Conservation (phyloP, 1,140 invertebrate species). For the Aphis gossypii region DNA sequence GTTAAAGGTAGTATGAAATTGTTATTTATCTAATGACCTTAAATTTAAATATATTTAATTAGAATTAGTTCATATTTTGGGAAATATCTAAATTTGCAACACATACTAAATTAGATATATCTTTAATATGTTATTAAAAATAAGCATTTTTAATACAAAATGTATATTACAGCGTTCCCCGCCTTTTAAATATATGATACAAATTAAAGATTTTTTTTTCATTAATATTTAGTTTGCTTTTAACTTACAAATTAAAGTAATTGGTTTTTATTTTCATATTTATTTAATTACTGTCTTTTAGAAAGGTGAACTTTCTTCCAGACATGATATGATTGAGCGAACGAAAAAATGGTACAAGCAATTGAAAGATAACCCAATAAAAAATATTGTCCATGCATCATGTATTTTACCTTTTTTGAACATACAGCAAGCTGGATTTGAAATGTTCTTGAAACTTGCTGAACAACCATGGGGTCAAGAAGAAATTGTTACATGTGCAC, state of each 20-base stretch:
- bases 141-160: not conserved
- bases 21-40: not conserved
- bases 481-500: constrained; percentile 68
- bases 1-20: not conserved
- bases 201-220: not conserved
- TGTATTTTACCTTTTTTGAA: constrained; percentile 73
- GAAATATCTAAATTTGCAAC: not conserved
- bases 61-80: not conserved
- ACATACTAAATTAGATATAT: too few species aligned
- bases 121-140: not conserved
- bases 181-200: not conserved
- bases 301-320: constrained; percentile 64
- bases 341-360: constrained; percentile 71
- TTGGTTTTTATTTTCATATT: not conserved
- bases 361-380: constrained; percentile 67
- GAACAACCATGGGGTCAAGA: constrained; percentile 72
- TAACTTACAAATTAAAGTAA: too few species aligned
- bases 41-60: not conserved
- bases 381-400: constrained; percentile 67
- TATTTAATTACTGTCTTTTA: constrained; percentile 53
- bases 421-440: constrained; percentile 67
- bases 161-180: not conserved
- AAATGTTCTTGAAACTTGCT: constrained; percentile 67
- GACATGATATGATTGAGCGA: constrained; percentile 65
- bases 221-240: not conserved